Percentiles rank a stretch among this genome's conserved stretches.
These are phyloP conservation scores for Idaea dimidiata DNA, from an alignment of 2,888 invertebrate species.

Conservation along the genomic window DNA sequence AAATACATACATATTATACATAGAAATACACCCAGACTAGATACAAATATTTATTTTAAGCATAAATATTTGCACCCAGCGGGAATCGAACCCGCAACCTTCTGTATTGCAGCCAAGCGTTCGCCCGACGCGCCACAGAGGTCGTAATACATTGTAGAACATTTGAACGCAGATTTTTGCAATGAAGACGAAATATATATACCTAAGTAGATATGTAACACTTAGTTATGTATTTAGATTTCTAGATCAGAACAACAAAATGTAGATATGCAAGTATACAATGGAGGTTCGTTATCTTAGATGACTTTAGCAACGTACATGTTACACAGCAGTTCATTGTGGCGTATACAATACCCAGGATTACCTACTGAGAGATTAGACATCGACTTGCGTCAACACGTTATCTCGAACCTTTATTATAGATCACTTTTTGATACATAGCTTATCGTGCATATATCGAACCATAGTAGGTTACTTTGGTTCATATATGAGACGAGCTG, in stretches of 20 bases:
- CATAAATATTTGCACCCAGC: too few species aligned
- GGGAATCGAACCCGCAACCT: too few species aligned
- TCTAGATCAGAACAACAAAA: background rate
- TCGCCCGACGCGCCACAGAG: too few species aligned
- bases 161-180: background rate
- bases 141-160: background rate
- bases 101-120: too few species aligned
- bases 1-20: too few species aligned
- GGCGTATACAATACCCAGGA: background rate
- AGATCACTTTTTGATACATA: background rate
- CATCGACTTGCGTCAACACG: background rate
- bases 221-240: background rate
- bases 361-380: background rate
- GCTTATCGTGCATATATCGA: background rate
- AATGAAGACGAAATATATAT: background rate
- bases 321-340: background rate
- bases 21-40: too few species aligned
- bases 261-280: background rate
- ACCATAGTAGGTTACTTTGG: background rate
- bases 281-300: background rate
- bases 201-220: background rate
- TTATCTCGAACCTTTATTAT: background rate
- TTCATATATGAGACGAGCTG: background rate
- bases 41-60: too few species aligned
- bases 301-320: background rate